Evolutionary conservation across 1,140 invertebrate species (phyloP), one percentile per base, ranked within the genome.

Genomic region (Ptiloglossa arizonensis): DNA sequence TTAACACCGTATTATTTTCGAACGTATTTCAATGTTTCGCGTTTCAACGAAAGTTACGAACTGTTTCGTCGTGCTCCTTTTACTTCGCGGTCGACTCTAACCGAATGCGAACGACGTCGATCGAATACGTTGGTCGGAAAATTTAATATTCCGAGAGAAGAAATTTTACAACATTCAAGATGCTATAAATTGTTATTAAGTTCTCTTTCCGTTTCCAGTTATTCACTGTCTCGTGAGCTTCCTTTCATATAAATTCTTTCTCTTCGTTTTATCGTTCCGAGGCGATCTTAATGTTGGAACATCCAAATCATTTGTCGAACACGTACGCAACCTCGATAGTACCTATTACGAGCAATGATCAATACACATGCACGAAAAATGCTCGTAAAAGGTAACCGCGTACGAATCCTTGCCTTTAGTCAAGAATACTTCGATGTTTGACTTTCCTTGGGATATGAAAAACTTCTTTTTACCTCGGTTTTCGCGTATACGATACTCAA

Each of bases 1-100:
- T 69, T 59, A 50, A 50, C 64, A 50, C 68, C 56, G 38, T 68
- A 75, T 60, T 75, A 75, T 48, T 48, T 52, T 38, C 22, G 24
- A n/a, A n/a, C n/a, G 35, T 59, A 44, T 73, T 48, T 0, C 64
- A 11, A 24, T 52, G 41, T 41, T 17, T 32, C 68, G n/a, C 19
- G n/a, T 41, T 19, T 19, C 32, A 57, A 17, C 17, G 52, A 46
- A 24, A n/a, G 17, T 24, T n/a, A 19, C 27, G 15, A 19, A 19
- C 15, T 17, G n/a, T 32, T 67, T 41, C 27, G 38, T 67, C 27
- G 6, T 24, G 15, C 19, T 1, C 0, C n/a, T 2, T 35, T 22
- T 22, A n/a, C n/a, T n/a, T n/a, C n/a, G n/a, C n/a, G n/a, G n/a
- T n/a, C n/a, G n/a, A n/a, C n/a, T n/a, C n/a, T n/a, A n/a, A n/a